Base-by-base conservation (phyloP, 2,888 invertebrate species). In the Nomada fabriciana region DNA sequence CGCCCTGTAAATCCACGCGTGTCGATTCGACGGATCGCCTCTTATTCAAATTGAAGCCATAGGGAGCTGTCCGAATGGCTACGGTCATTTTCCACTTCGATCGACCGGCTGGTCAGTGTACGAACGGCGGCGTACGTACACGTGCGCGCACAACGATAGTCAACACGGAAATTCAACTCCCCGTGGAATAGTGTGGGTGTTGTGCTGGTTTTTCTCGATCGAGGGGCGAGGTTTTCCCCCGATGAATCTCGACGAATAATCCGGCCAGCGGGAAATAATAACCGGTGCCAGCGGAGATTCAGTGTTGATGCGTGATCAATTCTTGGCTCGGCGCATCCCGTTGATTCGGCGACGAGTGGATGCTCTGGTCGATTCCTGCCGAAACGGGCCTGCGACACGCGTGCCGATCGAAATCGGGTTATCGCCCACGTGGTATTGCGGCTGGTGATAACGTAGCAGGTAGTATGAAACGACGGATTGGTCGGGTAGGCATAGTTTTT, bases 31-130 rank as follows among this genome's bases (percentile, higher is more conserved):
- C 25, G 64, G 57, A 64, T 68, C 67, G 61, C 82, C 84, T 86
- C 68, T 83, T 76, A 77, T 84, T 77, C 76, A 57, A 82, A 82
- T 86, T 86, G 84, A 86, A 86, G 84, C 86, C 82, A 84, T 82
- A 86, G 59, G 60, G 75, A 71, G 77, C 76, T 67, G 63, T 52
- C 65, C 55, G 75, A 75, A 47, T 57, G 55, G 61, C 50, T 70
- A 80, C 80, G 80, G 79, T 86, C 86, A 76, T 86, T 86, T 86
- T 84, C 84, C 67, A 78, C 80, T 86, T 84, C 79, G 84, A 86
- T 86, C 84, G 68, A 47, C 23, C 36, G 53, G 25, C 29, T 84
- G 86, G 86, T 88, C 86, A 82, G 76, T 87, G 83, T 85, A 86
- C 86, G 68, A 25, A 57, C 10, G 57, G 13, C 9, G 63, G 36